phyloP scores from a whole-genome alignment of 30 jellyfish, hydroid and myxozoan genomes.

The Mastigias papua region DNA sequence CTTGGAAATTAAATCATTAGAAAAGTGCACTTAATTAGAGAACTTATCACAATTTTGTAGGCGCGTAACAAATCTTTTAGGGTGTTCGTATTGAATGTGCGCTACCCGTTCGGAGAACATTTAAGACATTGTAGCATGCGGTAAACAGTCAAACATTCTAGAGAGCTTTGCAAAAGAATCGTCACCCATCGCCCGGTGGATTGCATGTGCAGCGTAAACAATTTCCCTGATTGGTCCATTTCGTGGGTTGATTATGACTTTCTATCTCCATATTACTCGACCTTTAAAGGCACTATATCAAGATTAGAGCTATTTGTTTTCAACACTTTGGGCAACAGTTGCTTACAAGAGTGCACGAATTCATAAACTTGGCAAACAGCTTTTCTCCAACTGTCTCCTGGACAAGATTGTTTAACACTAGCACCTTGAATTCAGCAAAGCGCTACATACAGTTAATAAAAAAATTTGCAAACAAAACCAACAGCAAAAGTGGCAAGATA shows the following conservation, averaged over 20 bases:
- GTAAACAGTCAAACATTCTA: slow-evolving; percentile 87
- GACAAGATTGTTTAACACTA: not conserved
- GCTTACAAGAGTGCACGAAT: slow-evolving; percentile 49
- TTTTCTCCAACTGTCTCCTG: slow-evolving; percentile 4
- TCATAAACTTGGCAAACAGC: slow-evolving; percentile 30
- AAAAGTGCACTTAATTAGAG: slow-evolving; percentile 26
- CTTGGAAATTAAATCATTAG: slow-evolving; percentile 3
- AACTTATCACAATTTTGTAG: slow-evolving; percentile 42
- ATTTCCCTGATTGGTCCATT: slow-evolving; percentile 65
- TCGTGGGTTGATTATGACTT: slow-evolving; percentile 53
- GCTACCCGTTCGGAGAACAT: slow-evolving; percentile 65
- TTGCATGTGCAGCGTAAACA: slow-evolving; percentile 82
- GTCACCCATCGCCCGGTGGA: slow-evolving; percentile 82
- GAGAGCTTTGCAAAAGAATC: slow-evolving; percentile 68
- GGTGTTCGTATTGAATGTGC: slow-evolving; percentile 77
- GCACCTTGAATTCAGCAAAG: not conserved
- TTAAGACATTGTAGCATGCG: slow-evolving; percentile 87
- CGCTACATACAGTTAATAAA: slow-evolving; percentile 3
- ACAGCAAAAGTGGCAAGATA: not conserved
- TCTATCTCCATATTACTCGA: slow-evolving; percentile 44
- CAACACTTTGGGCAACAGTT: slow-evolving; percentile 41
- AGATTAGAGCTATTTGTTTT: slow-evolving; percentile 24
- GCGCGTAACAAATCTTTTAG: slow-evolving; percentile 34
- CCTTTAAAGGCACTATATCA: slow-evolving; percentile 63
- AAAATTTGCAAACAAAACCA: slow-evolving; percentile 6